phyloP scores from a whole-genome alignment of 2,113 vertebrate species.

The Ageneiosus marmoratus region DNA sequence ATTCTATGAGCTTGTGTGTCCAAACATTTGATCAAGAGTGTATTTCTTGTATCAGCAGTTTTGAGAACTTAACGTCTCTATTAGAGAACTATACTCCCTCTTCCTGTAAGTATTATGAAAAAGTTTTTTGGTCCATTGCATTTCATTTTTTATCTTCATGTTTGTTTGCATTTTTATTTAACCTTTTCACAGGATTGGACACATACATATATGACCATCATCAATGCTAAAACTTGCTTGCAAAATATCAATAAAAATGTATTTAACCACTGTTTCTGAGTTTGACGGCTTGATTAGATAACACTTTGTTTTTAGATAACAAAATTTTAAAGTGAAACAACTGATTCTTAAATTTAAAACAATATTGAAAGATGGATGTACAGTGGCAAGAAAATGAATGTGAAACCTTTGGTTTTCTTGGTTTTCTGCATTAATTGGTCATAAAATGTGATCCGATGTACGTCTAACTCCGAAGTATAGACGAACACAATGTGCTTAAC shows the following conservation, averaged over 20 bases:
- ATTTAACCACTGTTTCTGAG: slow-evolving; percentile 45
- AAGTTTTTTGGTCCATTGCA: slow-evolving; percentile 3
- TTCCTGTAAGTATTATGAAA: slow-evolving; percentile 15
- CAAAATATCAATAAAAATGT: slow-evolving; percentile 76
- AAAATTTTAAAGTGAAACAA: neutral
- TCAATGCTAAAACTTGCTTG: slow-evolving; percentile 61
- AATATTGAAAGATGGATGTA: neutral
- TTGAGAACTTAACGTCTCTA: slow-evolving; percentile 4
- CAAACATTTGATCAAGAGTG: neutral
- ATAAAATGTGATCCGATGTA: too few species aligned
- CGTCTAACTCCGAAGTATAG: too few species aligned
- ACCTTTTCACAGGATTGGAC: slow-evolving; percentile 31
- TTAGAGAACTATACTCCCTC: neutral
- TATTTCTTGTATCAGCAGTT: slow-evolving; percentile 5
- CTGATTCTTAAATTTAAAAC: neutral
- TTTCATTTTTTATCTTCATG: neutral
- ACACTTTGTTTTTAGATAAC: too few species aligned
- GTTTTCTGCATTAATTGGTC: too few species aligned
- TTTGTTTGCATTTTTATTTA: slow-evolving; percentile 36
- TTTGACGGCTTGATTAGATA: neutral
- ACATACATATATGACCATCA: slow-evolving; percentile 16
- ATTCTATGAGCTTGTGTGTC: neutral
- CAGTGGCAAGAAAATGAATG: too few species aligned
- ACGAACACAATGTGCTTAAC: too few species aligned
- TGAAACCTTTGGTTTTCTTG: too few species aligned